Conservation (phyloP, 1,140 invertebrate genomes). For the Ceratoteleas bidentatus region DNA sequence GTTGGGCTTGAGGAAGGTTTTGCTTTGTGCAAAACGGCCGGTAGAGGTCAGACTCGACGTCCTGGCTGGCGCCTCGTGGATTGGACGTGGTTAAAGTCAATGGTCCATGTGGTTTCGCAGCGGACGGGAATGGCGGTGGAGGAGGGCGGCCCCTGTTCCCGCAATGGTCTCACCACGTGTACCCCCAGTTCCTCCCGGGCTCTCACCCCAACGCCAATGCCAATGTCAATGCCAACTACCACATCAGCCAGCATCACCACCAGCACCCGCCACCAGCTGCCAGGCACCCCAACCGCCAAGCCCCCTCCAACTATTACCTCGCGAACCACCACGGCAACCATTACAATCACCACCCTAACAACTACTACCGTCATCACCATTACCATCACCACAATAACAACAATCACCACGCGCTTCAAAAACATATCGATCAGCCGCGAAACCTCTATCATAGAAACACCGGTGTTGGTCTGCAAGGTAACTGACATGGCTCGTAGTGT, state of each 20-base stretch:
- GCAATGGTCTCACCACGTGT: constrained; percentile 95
- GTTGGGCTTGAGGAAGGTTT: too few relatives aligned
- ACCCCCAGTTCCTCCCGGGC: constrained; percentile 94
- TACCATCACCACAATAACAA: constrained; percentile 81
- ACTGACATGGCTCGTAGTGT: constrained; percentile 72
- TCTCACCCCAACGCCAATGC: constrained; percentile 87
- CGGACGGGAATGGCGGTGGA: constrained; percentile 81
- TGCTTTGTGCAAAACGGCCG: too few relatives aligned
- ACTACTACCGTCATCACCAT: constrained; percentile 80
- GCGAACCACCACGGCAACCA: constrained; percentile 80
- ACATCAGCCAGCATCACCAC: constrained; percentile 82
- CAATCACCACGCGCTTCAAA: constrained; percentile 82
- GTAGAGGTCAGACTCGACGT: too few relatives aligned
- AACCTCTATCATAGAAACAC: constrained; percentile 84
- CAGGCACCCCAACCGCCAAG: constrained; percentile 79
- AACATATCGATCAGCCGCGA: constrained; percentile 83
- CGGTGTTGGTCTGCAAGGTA: constrained; percentile 85
- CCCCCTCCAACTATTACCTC: constrained; percentile 78
- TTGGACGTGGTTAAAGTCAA: constrained; percentile 22
- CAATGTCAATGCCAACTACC: constrained; percentile 82
- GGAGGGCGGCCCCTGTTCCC: constrained; percentile 90
- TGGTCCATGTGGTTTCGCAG: constrained; percentile 80
- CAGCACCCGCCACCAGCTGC: constrained; percentile 81
- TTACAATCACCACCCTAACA: constrained; percentile 79
- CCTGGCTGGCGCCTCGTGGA: too few relatives aligned